Percentiles rank a stretch among this genome's conserved stretches.
Evolutionary conservation across 2,888 invertebrate genomes (phyloP).

Genomic region (Cheilosia grossa): DNA sequence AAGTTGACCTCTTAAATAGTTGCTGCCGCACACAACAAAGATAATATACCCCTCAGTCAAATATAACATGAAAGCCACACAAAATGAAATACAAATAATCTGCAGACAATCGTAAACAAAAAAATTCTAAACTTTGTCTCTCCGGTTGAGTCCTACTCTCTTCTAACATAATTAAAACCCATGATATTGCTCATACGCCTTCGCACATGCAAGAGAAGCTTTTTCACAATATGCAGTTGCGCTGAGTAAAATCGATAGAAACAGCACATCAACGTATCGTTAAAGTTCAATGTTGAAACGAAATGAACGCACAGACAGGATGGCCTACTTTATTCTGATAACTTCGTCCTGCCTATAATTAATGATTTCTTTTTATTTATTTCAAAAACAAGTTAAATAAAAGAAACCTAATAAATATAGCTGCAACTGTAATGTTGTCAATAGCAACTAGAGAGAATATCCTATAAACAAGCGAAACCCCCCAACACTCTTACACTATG

Average conservation of each 20-base stretch:
- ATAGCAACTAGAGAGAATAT: no score
- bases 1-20: neutral
- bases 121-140: slow-evolving; percentile 33
- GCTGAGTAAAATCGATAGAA: slow-evolving; percentile 38
- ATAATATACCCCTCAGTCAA: slow-evolving; percentile 14
- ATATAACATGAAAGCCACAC: slow-evolving; percentile 10
- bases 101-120: slow-evolving; percentile 59
- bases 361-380: no score
- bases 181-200: slow-evolving; percentile 26
- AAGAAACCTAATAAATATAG: no score
- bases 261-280: neutral
- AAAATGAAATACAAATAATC: slow-evolving; percentile 50
- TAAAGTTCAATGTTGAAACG: slow-evolving; percentile 44
- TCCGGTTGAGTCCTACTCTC: slow-evolving; percentile 16
- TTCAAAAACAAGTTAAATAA: no score
- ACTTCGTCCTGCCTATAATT: neutral
- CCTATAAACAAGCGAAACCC: no score
- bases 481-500: slow-evolving; percentile 34
- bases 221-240: neutral
- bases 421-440: no score
- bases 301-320: neutral
- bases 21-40: neutral
- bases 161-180: slow-evolving; percentile 56
- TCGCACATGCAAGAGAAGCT: neutral
- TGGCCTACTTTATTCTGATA: neutral